Percentiles rank a stretch among this genome's conserved stretches.
These are phyloP conservation scores for Hoplodrina ambigua DNA, from an alignment of 2,888 invertebrate species.

Conservation along the genomic window DNA sequence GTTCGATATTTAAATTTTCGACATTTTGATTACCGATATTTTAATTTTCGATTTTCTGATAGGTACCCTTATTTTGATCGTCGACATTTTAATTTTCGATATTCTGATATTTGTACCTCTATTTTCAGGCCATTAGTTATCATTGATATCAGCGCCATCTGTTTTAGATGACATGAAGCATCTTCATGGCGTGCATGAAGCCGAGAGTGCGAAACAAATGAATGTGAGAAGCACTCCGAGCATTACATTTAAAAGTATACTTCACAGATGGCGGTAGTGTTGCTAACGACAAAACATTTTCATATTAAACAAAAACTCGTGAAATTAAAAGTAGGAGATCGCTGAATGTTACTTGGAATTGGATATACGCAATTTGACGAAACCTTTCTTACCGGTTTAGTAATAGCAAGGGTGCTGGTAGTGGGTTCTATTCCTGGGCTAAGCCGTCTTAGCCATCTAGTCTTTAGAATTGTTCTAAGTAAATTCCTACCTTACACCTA, in stretches of 20 bases:
- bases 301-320: neutral
- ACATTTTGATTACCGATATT: too few relatives aligned
- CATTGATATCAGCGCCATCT: slow-evolving; percentile 31
- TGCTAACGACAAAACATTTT: neutral
- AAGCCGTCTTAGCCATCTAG: neutral
- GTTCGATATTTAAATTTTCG: too few relatives aligned
- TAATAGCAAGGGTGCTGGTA: neutral
- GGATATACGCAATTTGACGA: neutral
- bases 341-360: too few relatives aligned
- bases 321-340: neutral
- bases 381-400: neutral
- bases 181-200: neutral
- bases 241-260: neutral
- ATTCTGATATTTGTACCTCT: too few relatives aligned
- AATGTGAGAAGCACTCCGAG: neutral
- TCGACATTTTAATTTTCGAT: too few relatives aligned
- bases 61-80: too few relatives aligned
- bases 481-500: neutral
- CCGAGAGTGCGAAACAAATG: neutral
- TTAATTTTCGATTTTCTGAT: too few relatives aligned
- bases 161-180: neutral
- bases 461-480: neutral
- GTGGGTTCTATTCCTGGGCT: neutral
- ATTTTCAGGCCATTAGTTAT: neutral
- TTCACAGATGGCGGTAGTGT: slow-evolving; percentile 34